These are phyloP conservation scores for Polypedilum vanderplanki DNA, from an alignment of 1,140 invertebrate species.

Conservation along the genomic window DNA sequence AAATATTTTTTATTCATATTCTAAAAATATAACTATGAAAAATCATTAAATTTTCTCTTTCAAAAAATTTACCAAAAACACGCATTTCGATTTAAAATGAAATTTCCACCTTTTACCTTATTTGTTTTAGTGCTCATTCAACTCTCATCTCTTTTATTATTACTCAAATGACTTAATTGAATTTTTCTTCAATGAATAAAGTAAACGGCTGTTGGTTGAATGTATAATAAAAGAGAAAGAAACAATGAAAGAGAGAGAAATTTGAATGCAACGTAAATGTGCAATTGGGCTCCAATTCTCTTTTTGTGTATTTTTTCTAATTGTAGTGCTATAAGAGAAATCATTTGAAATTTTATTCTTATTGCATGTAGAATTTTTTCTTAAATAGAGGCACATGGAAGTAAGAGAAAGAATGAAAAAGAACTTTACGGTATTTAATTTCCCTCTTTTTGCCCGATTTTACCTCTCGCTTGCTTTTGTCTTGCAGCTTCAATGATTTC, in stretches of 20 bases:
- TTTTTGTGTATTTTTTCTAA: neutral
- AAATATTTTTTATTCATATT: neutral
- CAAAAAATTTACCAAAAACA: too few species aligned
- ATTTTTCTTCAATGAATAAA: neutral
- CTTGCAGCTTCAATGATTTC: neutral
- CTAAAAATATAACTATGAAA: too few species aligned
- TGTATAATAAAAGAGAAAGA: neutral
- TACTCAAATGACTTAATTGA: conserved; percentile 19
- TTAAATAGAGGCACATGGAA: neutral
- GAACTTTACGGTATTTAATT: conserved; percentile 24
- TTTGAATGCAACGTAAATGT: conserved; percentile 4
- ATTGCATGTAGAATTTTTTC: neutral
- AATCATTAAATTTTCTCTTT: too few species aligned
- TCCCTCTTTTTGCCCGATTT: neutral
- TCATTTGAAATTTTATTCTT: neutral
- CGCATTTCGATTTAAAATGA: too few species aligned
- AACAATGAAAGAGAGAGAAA: neutral
- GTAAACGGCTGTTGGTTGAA: neutral
- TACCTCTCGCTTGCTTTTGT: neutral
- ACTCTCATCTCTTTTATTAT: conserved; percentile 19
- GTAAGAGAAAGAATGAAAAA: neutral
- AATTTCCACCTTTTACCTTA: neutral
- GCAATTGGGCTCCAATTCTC: neutral
- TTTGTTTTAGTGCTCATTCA: conserved; percentile 7
- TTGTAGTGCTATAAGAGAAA: neutral